Evolutionary conservation across 2,113 vertebrate genomes (phyloP).

Genomic region (Gadus chalcogrammus): DNA sequence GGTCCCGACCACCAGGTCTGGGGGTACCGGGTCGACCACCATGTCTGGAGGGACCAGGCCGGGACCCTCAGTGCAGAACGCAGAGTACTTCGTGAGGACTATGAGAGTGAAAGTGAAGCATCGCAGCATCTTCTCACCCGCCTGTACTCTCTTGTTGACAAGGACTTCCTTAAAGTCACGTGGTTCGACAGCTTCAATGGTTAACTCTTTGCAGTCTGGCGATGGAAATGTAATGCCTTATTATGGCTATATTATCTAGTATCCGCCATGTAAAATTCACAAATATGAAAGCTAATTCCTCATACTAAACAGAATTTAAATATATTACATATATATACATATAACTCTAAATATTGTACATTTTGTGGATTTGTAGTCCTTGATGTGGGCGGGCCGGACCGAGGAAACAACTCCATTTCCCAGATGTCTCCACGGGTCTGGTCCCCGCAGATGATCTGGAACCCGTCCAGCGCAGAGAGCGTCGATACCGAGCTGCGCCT

Average conservation of each 20-base stretch:
- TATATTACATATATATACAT: too few relatives aligned
- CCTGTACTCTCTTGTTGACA: background rate
- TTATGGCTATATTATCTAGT: background rate
- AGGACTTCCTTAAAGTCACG: constrained; percentile 60
- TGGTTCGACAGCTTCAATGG: constrained; percentile 62
- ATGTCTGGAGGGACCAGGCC: background rate
- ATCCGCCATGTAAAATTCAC: background rate
- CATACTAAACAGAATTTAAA: too few relatives aligned
- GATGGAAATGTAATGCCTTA: background rate
- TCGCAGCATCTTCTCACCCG: constrained; percentile 20
- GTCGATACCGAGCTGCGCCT: constrained; percentile 27
- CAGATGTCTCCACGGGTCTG: constrained; percentile 51
- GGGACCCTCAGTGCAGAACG: constrained; percentile 13
- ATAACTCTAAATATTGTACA: too few relatives aligned
- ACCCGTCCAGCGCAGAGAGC: constrained; percentile 31
- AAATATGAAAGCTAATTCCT: background rate
- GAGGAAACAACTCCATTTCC: constrained; percentile 48
- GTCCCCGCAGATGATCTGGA: constrained; percentile 27
- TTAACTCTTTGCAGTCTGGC: constrained; percentile 41
- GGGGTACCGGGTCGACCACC: too few relatives aligned
- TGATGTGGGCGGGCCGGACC: too few relatives aligned
- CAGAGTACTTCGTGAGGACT: background rate
- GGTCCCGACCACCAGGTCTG: background rate
- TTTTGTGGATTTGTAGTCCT: too few relatives aligned
- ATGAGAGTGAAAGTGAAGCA: constrained; percentile 21